Evolutionary conservation across 2,113 vertebrate genomes (phyloP).

Genomic region (Peromyscus maniculatus): DNA sequence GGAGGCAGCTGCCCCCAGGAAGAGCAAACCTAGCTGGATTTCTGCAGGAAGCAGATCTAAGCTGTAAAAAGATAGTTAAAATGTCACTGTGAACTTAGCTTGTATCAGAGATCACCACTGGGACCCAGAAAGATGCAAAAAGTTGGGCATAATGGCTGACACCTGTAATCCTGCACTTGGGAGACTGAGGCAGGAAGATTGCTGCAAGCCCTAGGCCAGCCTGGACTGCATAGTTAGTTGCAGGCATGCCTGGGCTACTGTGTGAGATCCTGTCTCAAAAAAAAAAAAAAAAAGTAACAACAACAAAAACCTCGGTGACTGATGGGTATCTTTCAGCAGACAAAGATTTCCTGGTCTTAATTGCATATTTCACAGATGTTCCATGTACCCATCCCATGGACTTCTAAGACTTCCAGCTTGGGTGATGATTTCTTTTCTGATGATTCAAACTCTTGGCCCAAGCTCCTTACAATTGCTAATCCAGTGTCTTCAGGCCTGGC

Average conservation of each 20-base stretch:
- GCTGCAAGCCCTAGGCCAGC: neutral
- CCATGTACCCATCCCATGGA: neutral
- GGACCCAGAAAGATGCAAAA: neutral
- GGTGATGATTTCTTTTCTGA: neutral
- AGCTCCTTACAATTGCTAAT: neutral
- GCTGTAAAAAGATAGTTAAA: neutral
- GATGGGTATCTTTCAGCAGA: neutral
- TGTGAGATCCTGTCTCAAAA: neutral
- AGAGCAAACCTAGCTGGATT: neutral
- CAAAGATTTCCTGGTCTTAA: neutral
- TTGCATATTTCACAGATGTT: neutral
- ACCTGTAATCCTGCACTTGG: neutral
- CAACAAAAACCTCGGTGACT: neutral
- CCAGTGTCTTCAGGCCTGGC: neutral
- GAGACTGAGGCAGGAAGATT: neutral
- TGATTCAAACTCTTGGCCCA: neutral
- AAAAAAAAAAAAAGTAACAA: neutral
- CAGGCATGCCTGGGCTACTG: neutral
- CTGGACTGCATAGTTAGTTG: neutral
- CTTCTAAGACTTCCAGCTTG: neutral
- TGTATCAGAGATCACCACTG: neutral
- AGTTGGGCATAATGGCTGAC: neutral
- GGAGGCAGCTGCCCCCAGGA: neutral
- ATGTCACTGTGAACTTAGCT: neutral
- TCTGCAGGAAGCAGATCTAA: neutral